Evolutionary conservation across 1,140 invertebrate species (phyloP), one percentile per base, ranked within the genome.

Genomic region (Hylyphantes graminicola): DNA sequence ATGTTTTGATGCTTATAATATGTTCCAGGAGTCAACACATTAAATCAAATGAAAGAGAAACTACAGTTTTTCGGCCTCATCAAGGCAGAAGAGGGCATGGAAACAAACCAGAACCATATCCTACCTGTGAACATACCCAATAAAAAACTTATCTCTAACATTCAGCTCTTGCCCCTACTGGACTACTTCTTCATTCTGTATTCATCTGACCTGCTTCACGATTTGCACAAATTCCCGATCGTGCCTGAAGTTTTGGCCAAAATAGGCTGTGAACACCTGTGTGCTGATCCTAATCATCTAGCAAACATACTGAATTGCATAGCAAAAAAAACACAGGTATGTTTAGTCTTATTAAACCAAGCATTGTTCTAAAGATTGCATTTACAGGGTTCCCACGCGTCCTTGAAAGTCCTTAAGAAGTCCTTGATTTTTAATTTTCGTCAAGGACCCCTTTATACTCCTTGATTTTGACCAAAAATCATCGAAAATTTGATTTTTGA

Each of bases 181-280:
- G 78, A 80, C 15, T 80, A 72, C 48, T 48, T 80, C 13, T 70
- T 80, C 11, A 72, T 70, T 17, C 9, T 70, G 7, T 70, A 54
- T 50, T 53, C 61, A 48, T 65, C 78, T n/a, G 78, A 80, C 3
- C 12, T 74, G 8, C 17, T 74, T 57, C 11, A 17, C 13, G 12
- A 35, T 35, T 35, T 10, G 48, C 19, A n/a, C 11, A 7, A 17
- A 8, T 74, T 74, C 17, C 0, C 17, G 13, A 21, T 57, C 13
- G 19, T 57, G 10, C 15, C 13, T 59, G 35, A 35, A 19, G 5
- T 35, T 15, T 35, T 74, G 54, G 55, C 15, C 11, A n/a, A 15
- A 48, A 8, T 74, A 13, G 72, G 72, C 10, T 13, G 5, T 57
- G 54, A 57, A 12, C 7, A 19, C 35, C 8, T 59, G 2, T 74